Conservation (phyloP, 1,140 invertebrate genomes). For the Microplitis demolitor region DNA sequence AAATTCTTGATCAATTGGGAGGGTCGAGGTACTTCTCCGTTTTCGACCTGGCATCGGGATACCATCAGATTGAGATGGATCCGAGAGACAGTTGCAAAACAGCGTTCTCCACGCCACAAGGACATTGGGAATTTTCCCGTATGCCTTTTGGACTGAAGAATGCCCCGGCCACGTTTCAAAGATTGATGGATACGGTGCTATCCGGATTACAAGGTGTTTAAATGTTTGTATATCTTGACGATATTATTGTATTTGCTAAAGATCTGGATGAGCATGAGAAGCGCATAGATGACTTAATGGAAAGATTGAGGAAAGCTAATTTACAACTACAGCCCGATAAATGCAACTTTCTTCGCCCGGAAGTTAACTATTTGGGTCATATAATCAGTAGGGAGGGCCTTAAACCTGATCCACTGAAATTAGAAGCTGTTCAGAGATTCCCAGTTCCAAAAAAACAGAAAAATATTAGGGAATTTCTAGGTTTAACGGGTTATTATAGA, state of each 20-base stretch:
- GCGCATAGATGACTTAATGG: not conserved
- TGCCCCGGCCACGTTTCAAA: not conserved
- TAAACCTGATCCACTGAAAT: not conserved
- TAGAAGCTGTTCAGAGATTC: not conserved
- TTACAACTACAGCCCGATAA: not conserved
- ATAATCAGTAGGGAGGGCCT: conserved; percentile 1
- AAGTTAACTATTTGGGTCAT: conserved; percentile 7
- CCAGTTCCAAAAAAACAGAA: not conserved
- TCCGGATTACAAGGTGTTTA: not conserved
- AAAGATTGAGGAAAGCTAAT: not conserved
- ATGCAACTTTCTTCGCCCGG: not conserved
- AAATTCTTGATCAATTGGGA: too few species aligned
- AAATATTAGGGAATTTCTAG: not conserved
- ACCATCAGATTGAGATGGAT: not conserved
- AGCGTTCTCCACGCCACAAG: not conserved
- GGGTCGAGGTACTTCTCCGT: too few species aligned
- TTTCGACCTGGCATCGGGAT: not conserved
- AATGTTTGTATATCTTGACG: conserved; percentile 6
- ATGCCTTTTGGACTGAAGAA: conserved; percentile 7
- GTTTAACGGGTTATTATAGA: not conserved
- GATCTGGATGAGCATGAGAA: not conserved
- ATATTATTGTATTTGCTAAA: not conserved
- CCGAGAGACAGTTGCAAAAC: not conserved
- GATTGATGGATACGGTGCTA: not conserved
- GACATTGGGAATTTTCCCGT: not conserved